phyloP scores from a whole-genome alignment of 2,888 invertebrate genomes.

The Megastigmus dorsalis region DNA sequence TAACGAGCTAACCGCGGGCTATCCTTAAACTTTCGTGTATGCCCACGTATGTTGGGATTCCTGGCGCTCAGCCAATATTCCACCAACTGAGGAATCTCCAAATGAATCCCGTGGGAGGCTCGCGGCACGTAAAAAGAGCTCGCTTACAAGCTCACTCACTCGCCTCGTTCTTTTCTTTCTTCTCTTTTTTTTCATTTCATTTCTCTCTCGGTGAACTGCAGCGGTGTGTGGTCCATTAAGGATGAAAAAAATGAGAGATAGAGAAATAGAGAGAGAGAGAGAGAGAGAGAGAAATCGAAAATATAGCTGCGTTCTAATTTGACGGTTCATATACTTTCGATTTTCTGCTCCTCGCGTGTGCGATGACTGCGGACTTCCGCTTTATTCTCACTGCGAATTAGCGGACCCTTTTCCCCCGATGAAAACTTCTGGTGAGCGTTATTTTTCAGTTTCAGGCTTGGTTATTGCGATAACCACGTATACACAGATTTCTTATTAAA shows the following conservation, averaged over 20 bases:
- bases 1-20: slow-evolving; percentile 45
- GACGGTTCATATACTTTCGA: not conserved
- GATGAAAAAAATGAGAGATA: not conserved
- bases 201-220: not conserved
- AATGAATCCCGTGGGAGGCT: slow-evolving; percentile 24
- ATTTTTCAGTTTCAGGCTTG: too few species aligned
- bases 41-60: not conserved
- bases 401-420: not conserved
- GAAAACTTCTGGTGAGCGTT: not conserved
- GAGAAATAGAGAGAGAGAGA: too few species aligned
- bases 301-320: not conserved
- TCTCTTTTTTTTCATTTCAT: not conserved
- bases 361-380: not conserved
- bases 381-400: not conserved
- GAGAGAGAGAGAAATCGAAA: too few species aligned
- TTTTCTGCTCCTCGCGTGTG: not conserved
- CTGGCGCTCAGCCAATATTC: slow-evolving; percentile 39
- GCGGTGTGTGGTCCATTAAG: not conserved
- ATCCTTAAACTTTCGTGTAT: slow-evolving; percentile 28
- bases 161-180: not conserved
- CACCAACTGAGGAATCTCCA: not conserved
- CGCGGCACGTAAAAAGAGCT: not conserved
- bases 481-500: too few species aligned
- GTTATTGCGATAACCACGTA: too few species aligned
- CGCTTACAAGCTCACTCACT: not conserved